Evolutionary conservation across 2,888 invertebrate genomes (phyloP).

Genomic region (Zaprionus obscuricornis): DNA sequence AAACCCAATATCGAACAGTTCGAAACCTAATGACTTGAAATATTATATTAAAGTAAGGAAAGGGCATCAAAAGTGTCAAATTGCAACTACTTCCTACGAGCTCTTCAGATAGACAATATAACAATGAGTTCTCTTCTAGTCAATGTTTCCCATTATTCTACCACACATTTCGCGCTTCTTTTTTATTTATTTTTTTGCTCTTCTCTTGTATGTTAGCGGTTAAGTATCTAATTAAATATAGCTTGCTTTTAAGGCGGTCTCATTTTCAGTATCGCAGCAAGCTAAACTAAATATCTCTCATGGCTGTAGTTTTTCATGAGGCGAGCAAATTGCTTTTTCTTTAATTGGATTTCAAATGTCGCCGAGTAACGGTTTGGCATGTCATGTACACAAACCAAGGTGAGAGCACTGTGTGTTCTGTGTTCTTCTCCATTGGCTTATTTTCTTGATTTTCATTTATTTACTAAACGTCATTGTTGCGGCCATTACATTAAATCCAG

Average conservation of each 20-base stretch:
- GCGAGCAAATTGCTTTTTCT: slow-evolving; percentile 66
- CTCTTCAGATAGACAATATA: slow-evolving; percentile 33
- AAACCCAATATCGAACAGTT: too few relatives aligned
- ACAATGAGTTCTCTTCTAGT: slow-evolving; percentile 30
- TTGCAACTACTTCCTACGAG: slow-evolving; percentile 48
- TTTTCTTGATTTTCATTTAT: slow-evolving; percentile 56
- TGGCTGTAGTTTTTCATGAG: slow-evolving; percentile 35
- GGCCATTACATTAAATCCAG: slow-evolving; percentile 74
- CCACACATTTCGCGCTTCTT: too few relatives aligned
- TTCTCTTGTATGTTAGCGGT: slow-evolving; percentile 20
- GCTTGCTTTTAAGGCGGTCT: slow-evolving; percentile 38
- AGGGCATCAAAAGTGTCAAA: slow-evolving; percentile 48
- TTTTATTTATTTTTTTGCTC: slow-evolving; percentile 35
- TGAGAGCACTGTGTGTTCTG: not conserved
- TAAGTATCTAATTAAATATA: slow-evolving; percentile 71
- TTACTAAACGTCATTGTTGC: slow-evolving; percentile 73
- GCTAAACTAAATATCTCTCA: slow-evolving; percentile 34
- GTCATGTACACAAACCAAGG: slow-evolving; percentile 21
- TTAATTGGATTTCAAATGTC: slow-evolving; percentile 69
- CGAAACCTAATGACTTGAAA: not conserved
- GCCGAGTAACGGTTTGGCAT: slow-evolving; percentile 20
- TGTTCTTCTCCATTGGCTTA: not conserved
- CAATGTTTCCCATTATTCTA: too few relatives aligned
- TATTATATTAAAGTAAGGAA: too few relatives aligned
- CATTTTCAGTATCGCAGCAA: slow-evolving; percentile 49